Conservation (phyloP, 2,113 vertebrate species). For the Salvator merianae region DNA sequence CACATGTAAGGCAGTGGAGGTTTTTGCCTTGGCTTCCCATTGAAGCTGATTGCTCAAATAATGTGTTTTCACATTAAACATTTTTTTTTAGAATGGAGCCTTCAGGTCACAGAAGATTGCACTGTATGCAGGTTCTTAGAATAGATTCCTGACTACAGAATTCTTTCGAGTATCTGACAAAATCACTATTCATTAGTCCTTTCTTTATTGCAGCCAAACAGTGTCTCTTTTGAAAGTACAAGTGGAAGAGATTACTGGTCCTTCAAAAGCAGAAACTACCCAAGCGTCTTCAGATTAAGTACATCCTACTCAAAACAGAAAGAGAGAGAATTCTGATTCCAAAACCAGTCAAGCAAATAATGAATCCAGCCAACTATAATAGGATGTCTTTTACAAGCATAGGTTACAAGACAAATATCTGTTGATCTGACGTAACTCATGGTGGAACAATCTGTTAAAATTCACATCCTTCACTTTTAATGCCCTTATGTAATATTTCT, state of each 20-base stretch:
- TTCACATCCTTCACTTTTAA: conserved; percentile 14
- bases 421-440: not conserved
- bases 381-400: conserved; percentile 26
- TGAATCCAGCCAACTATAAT: conserved; percentile 8
- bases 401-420: conserved; percentile 13
- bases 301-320: not conserved
- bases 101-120: not conserved
- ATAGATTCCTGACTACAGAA: not conserved
- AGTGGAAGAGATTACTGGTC: not conserved
- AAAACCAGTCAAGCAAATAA: conserved; percentile 8
- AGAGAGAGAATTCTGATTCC: not conserved
- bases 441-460: conserved; percentile 12
- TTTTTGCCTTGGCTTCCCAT: too few relatives aligned
- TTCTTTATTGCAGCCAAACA: not conserved
- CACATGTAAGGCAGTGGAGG: too few relatives aligned
- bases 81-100: too few relatives aligned
- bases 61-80: too few relatives aligned
- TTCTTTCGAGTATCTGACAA: not conserved
- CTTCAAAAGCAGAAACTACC: conserved; percentile 7
- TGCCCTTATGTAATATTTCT: conserved; percentile 22
- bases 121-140: not conserved
- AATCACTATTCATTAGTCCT: not conserved
- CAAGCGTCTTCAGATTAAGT: not conserved
- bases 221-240: not conserved
- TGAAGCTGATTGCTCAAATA: too few relatives aligned